Evolutionary conservation across 2,797 vertebrate species (phyloP), one percentile per base, ranked within the genome.

Genomic region (Phylloscopus collybita): DNA sequence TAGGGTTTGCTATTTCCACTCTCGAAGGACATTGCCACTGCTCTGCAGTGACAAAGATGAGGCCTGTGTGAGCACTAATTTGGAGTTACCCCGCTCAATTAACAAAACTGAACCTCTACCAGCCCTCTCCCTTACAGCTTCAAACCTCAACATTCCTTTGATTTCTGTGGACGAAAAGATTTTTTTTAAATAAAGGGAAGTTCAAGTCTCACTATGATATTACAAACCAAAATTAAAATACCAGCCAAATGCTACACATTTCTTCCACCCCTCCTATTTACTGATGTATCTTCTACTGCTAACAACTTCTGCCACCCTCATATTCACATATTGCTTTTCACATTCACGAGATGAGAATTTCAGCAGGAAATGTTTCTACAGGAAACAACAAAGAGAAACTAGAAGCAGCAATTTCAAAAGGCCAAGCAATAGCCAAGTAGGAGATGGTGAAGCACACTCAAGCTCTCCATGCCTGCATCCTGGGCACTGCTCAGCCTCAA

Each of bases 21-120:
- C 16, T 13, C 14, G 11, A 1, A 32, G 16, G 6, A 25, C 22
- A 0, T 1, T 21, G 16, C 30, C 19, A 2, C 6, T 27, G 53
- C 59, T 42, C 56, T 59, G 38, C 64, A 23, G 5, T 0, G 5
- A 50, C 59, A 8, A 36, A 71, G 44, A 25, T 32, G 47, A 79
- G 49, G 25, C 6, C 40, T 29, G 7, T 2, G 16, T 2, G 21
- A 32, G 53, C 32, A 32, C 4, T 23, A 22, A 45, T 26, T 70
- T 61, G 38, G 47, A 76, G 64, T 27, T 73, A 60, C 18, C 13
- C 57, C 12, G 6, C 8, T 56, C 62, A 81, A 2, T 40, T 16
- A 70, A 57, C 36, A 51, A 67, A 84, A 47, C 12, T 4, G 5
- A 73, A 56, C 42, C 29, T 67, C 38, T 15, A 45, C 11, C 74